Evolutionary conservation across 2,888 invertebrate species (phyloP).

Genomic region (Synanthedon myopaeformis): DNA sequence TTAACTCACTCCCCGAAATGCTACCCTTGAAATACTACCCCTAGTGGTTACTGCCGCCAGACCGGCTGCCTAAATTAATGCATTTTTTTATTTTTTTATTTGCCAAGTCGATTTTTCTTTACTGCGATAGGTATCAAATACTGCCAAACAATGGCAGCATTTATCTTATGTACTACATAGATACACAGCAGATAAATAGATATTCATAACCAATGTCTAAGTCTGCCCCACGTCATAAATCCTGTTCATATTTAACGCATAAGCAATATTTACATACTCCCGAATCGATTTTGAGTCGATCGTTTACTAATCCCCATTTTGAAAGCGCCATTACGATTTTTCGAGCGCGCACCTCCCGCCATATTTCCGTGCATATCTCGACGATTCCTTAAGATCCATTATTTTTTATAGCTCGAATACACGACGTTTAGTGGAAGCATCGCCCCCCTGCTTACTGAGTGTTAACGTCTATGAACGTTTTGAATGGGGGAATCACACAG

Average conservation of each 20-base stretch:
- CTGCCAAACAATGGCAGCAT: too few species aligned
- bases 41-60: too few species aligned
- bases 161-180: background rate
- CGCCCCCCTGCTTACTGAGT: constrained; percentile 43
- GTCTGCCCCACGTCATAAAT: background rate
- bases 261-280: constrained; percentile 42
- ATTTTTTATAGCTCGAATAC: constrained; percentile 64
- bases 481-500: constrained; percentile 30
- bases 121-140: too few species aligned
- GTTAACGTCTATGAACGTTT: constrained; percentile 31
- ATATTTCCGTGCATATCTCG: constrained; percentile 69
- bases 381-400: constrained; percentile 66
- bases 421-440: constrained; percentile 50
- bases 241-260: background rate
- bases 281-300: constrained; percentile 62
- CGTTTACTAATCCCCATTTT: constrained; percentile 69
- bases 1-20: too few species aligned
- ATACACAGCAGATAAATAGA: background rate
- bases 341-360: constrained; percentile 62
- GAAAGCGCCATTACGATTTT: constrained; percentile 66
- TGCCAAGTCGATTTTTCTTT: too few species aligned
- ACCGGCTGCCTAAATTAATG: too few species aligned
- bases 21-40: too few species aligned
- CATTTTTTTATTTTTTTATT: too few species aligned
- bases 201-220: background rate